Base-by-base conservation (phyloP, 2,113 vertebrate genomes). In the Rhinopomastus cyanomelas region DNA sequence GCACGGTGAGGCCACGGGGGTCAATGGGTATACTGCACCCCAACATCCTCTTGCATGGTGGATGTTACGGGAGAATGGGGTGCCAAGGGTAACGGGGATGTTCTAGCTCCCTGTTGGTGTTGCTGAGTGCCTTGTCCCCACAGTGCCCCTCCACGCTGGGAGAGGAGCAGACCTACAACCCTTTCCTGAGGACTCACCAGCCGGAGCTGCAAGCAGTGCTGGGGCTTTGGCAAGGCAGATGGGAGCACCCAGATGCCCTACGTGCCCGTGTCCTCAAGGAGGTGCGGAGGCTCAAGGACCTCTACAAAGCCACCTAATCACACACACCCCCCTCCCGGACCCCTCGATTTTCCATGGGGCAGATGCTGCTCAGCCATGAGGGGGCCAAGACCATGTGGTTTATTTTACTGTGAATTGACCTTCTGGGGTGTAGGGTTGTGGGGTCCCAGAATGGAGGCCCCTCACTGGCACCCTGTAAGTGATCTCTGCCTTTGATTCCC, bases 151-250 rank as follows among this genome's bases (percentile, higher is more conserved):
- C 99, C 42, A 99, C 98, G 0, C 96, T 99, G 22, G 98, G 98
- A 3, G 99, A 99, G 52, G 99, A 99, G 91, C 98, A 98, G 85
- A 96, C 97, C 68, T 99, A 99, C 96, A 99, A 99, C 90, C 99
- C 99, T 1, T 99, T 99, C 97, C 96, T 99, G 92, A 96, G 99
- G 83, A 99, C 98, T 34, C 98, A 99, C 94, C 97, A 83, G 49
- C 88, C 93, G 0, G 98, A 98, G 30, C 98, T 99, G 87, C 99
- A 99, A 44, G 96, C 95, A 78, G 98, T 98, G 0, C 94, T 99
- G 94, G 98, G 98, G 30, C 92, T 99, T 27, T 96, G 97, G 92
- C 98, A 94, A 19, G 91, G 95, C 3, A n/a, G 61, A 2, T 97
- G 96, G 0, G 98, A 98, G 79, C 98, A 98, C 51, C 97, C 96